phyloP scores from a whole-genome alignment of 2,888 invertebrate genomes.

The Papilio gigon region DNA sequence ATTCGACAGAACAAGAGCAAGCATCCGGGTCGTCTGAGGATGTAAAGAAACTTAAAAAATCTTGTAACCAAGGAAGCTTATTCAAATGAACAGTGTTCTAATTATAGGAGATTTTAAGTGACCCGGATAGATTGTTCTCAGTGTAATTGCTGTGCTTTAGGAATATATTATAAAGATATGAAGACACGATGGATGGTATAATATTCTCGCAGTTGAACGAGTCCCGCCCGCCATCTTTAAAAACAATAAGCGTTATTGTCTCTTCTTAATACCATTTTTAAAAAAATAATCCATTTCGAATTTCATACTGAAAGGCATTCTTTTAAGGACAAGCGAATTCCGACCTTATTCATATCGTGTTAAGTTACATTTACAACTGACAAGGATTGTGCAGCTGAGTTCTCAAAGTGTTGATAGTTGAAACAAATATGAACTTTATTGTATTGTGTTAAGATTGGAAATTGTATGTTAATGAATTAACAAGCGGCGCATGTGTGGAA shows the following conservation, averaged over 20 bases:
- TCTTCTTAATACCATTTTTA: conserved; percentile 82
- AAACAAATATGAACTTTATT: conserved; percentile 66
- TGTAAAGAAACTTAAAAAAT: too few relatives aligned
- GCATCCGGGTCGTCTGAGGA: too few relatives aligned
- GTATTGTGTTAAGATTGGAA: conserved; percentile 56
- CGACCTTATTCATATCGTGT: conserved; percentile 49
- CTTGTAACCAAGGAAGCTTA: too few relatives aligned
- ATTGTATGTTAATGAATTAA: conserved; percentile 71
- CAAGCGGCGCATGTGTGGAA: conserved; percentile 65
- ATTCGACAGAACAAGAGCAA: too few relatives aligned
- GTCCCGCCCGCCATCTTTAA: conserved; percentile 78
- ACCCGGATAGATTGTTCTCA: too few relatives aligned
- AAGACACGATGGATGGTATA: conserved; percentile 67
- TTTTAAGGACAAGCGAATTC: conserved; percentile 53
- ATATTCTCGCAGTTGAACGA: conserved; percentile 76
- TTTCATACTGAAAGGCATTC: conserved; percentile 78
- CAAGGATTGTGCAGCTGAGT: conserved; percentile 64
- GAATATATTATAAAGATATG: conserved; percentile 70
- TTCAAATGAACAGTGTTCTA: too few relatives aligned
- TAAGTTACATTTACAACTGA: conserved; percentile 55
- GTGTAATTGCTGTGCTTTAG: too few relatives aligned
- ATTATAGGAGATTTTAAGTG: too few relatives aligned
- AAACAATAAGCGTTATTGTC: conserved; percentile 82
- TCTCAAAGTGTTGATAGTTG: conserved; percentile 59
- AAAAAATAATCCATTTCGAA: conserved; percentile 82